phyloP scores from a whole-genome alignment of 1,140 invertebrate species.

The Ips typographus region DNA sequence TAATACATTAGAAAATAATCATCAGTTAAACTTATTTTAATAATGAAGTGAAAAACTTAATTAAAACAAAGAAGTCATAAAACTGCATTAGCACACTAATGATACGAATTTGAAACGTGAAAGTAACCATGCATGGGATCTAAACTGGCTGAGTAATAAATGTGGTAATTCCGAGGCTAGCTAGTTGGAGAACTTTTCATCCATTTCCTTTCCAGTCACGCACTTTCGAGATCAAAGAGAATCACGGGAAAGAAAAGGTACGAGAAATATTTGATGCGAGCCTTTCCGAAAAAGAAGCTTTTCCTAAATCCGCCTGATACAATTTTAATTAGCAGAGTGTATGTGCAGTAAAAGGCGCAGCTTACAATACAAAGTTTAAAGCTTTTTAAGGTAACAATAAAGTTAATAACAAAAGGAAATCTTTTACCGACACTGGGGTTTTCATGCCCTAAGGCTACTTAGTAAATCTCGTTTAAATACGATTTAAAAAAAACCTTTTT shows the following conservation, averaged over 20 bases:
- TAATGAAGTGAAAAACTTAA: no score
- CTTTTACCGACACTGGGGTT: no score
- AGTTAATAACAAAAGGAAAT: no score
- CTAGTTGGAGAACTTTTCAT: constrained; percentile 3
- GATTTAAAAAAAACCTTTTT: no score
- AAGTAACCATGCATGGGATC: not conserved
- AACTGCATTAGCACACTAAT: no score
- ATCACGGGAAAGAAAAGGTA: constrained; percentile 24
- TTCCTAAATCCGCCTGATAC: constrained; percentile 3
- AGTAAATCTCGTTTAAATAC: no score
- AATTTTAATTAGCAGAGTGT: constrained; percentile 20
- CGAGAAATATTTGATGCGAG: constrained; percentile 25
- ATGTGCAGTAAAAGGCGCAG: not conserved
- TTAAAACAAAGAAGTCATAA: no score
- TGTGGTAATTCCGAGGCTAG: constrained; percentile 19
- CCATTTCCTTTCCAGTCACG: constrained; percentile 19
- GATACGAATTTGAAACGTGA: not conserved
- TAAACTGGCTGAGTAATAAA: constrained; percentile 1
- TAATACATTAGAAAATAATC: no score
- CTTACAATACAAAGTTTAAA: no score
- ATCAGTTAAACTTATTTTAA: no score
- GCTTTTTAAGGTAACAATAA: no score
- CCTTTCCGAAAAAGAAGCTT: constrained; percentile 12
- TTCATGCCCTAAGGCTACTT: no score
- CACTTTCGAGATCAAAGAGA: constrained; percentile 27